phyloP scores from a whole-genome alignment of 2,113 vertebrate genomes.

The Neolamprologus brichardi region DNA sequence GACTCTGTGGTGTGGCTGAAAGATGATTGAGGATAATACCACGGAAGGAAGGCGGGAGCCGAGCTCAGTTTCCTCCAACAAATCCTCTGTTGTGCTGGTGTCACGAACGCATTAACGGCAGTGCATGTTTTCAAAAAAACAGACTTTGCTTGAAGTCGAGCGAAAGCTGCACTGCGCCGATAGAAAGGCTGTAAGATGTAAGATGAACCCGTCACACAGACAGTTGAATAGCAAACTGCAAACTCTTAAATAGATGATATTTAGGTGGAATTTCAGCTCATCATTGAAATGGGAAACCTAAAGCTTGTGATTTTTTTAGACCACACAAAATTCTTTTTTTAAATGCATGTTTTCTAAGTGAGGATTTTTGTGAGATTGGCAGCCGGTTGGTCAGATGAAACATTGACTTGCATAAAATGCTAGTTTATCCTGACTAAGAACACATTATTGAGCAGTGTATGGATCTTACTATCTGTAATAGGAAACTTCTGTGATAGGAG shows the following conservation, averaged over 20 bases:
- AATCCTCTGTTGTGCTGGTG: not conserved
- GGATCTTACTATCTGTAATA: slow-evolving; percentile 2
- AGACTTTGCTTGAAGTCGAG: not conserved
- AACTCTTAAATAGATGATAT: not conserved
- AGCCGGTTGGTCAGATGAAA: not conserved
- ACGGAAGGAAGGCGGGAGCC: not conserved
- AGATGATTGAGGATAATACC: slow-evolving; percentile 19
- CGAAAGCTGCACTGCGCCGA: slow-evolving; percentile 21
- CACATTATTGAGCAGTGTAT: not conserved
- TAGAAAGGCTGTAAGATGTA: slow-evolving; percentile 17
- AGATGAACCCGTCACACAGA: not conserved
- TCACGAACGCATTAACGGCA: not conserved
- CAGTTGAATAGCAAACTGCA: not conserved
- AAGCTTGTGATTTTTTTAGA: not conserved
- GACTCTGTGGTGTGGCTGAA: not conserved
- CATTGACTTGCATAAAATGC: not conserved
- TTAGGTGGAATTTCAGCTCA: not conserved
- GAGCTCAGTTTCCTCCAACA: slow-evolving; percentile 4
- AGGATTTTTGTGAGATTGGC: not conserved
- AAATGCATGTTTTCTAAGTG: not conserved
- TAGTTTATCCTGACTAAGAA: not conserved
- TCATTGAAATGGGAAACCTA: not conserved
- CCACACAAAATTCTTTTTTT: not conserved
- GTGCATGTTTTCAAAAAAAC: not conserved
- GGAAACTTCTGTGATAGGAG: not conserved